phyloP scores from a whole-genome alignment of 2,888 invertebrate genomes.

The Drosophila meridionalis region DNA sequence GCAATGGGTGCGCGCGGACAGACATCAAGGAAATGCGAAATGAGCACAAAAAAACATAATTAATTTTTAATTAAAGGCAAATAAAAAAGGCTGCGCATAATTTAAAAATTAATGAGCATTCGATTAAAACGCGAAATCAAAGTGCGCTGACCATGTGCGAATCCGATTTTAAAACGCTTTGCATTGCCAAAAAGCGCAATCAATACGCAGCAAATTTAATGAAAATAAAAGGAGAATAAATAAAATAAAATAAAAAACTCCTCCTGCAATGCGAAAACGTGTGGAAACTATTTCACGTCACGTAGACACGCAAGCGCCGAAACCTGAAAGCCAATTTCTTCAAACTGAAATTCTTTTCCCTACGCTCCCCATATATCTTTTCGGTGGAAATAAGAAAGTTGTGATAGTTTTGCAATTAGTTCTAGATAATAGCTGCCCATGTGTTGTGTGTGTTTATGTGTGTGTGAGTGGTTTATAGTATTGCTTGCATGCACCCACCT shows the following conservation, averaged over 20 bases:
- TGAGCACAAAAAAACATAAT: slow-evolving; percentile 55
- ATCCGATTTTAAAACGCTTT: slow-evolving; percentile 35
- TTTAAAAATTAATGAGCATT: slow-evolving; percentile 68
- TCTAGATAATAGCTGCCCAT: slow-evolving; percentile 55
- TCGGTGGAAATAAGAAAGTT: slow-evolving; percentile 45
- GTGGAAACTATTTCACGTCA: slow-evolving; percentile 29
- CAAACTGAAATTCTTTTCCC: slow-evolving; percentile 6
- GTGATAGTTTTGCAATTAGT: slow-evolving; percentile 64
- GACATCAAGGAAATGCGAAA: slow-evolving; percentile 33
- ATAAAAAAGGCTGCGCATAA: slow-evolving; percentile 46
- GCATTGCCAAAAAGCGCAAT: slow-evolving; percentile 12
- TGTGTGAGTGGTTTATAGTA: slow-evolving; percentile 70
- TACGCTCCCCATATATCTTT: not conserved
- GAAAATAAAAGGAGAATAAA: not conserved
- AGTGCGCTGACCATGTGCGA: slow-evolving; percentile 50
- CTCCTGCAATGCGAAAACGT: slow-evolving; percentile 16
- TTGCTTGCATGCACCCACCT: slow-evolving; percentile 97
- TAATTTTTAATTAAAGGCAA: slow-evolving; percentile 79
- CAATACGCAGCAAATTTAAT: not conserved
- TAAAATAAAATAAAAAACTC: not conserved
- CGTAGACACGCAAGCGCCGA: slow-evolving; percentile 54
- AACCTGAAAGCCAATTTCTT: slow-evolving; percentile 54
- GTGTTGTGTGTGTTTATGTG: slow-evolving; percentile 29
- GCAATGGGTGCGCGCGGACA: slow-evolving; percentile 10
- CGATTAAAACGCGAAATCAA: slow-evolving; percentile 39